These are phyloP conservation scores for Sycobia sp. DNA, from an alignment of 1,140 invertebrate species.

Conservation along the genomic window DNA sequence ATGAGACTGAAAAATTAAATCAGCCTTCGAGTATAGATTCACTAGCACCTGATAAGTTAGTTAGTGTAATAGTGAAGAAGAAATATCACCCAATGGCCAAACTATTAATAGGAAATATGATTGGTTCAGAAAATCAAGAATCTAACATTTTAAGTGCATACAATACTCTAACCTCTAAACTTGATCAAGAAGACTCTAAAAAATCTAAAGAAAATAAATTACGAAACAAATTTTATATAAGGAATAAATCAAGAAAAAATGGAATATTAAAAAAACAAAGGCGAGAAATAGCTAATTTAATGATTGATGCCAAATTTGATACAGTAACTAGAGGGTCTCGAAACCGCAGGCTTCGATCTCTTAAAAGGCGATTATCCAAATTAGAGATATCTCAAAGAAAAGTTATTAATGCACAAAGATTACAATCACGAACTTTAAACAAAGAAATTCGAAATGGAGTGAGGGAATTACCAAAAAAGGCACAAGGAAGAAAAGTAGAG, in stretches of 20 bases:
- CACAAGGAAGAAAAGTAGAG: constrained; percentile 19
- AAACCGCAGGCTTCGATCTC: constrained; percentile 41
- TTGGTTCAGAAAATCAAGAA: constrained; percentile 49
- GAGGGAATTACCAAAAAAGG: constrained; percentile 17
- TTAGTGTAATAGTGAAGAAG: constrained; percentile 51
- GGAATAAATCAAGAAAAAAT: constrained; percentile 32
- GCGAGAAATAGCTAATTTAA: constrained; percentile 50
- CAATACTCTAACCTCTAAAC: constrained; percentile 38
- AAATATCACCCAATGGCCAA: constrained; percentile 53
- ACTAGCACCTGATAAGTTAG: constrained; percentile 50
- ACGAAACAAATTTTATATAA: constrained; percentile 34
- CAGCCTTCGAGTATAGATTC: constrained; percentile 37
- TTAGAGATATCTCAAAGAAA: constrained; percentile 20
- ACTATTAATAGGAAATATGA: constrained; percentile 54
- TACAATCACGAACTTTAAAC: constrained; percentile 25
- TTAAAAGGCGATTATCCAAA: constrained; percentile 25
- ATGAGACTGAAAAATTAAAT: constrained; percentile 22
- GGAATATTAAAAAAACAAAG: constrained; percentile 40
- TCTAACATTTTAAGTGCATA: constrained; percentile 42
- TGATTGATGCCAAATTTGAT: constrained; percentile 51
- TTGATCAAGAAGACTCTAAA: constrained; percentile 29
- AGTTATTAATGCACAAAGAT: constrained; percentile 13
- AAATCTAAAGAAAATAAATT: constrained; percentile 31
- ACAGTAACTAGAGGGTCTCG: constrained; percentile 42
- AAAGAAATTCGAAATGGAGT: constrained; percentile 29